A percentile compares a stretch with the other conserved stretches of the same genome.
phyloP scores from a whole-genome alignment of 2,888 invertebrate species.

The Automeris io region DNA sequence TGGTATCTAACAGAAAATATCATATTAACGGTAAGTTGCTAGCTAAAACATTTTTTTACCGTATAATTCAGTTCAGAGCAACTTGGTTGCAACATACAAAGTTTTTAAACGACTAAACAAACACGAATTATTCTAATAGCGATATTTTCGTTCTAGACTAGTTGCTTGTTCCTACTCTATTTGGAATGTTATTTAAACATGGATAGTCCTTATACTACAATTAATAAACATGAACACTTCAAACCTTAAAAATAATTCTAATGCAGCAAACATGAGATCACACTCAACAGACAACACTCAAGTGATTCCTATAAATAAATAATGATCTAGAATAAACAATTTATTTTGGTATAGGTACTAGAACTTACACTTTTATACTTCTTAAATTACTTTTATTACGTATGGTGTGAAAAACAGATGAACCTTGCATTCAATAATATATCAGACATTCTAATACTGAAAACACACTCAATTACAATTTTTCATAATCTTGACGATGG shows the following conservation, averaged over 20 bases:
- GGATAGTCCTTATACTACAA: slow-evolving; percentile 44
- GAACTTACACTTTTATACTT: slow-evolving; percentile 50
- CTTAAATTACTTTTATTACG: slow-evolving; percentile 34
- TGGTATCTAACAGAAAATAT: slow-evolving; percentile 29
- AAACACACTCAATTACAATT: slow-evolving; percentile 48
- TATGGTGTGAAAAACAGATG: slow-evolving; percentile 43
- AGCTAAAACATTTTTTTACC: slow-evolving; percentile 29
- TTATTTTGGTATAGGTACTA: slow-evolving; percentile 71
- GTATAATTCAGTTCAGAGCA: slow-evolving; percentile 40
- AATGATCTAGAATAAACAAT: slow-evolving; percentile 64
- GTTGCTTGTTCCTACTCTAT: slow-evolving; percentile 56
- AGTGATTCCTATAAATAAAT: slow-evolving; percentile 65
- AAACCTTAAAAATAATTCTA: slow-evolving; percentile 39
- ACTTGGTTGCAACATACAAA: slow-evolving; percentile 50
- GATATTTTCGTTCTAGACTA: slow-evolving; percentile 64
- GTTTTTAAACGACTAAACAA: slow-evolving; percentile 31
- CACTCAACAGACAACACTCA: slow-evolving; percentile 57
- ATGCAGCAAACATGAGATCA: slow-evolving; percentile 64
- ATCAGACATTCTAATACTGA: slow-evolving; percentile 56
- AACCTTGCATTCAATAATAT: slow-evolving; percentile 42
- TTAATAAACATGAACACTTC: slow-evolving; percentile 52
- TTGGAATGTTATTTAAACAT: slow-evolving; percentile 57
- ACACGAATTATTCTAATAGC: slow-evolving; percentile 35
- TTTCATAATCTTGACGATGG: slow-evolving; percentile 69
- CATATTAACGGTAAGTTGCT: slow-evolving; percentile 34